phyloP scores from a whole-genome alignment of 1,140 invertebrate genomes.

The Dendroctonus ponderosae region DNA sequence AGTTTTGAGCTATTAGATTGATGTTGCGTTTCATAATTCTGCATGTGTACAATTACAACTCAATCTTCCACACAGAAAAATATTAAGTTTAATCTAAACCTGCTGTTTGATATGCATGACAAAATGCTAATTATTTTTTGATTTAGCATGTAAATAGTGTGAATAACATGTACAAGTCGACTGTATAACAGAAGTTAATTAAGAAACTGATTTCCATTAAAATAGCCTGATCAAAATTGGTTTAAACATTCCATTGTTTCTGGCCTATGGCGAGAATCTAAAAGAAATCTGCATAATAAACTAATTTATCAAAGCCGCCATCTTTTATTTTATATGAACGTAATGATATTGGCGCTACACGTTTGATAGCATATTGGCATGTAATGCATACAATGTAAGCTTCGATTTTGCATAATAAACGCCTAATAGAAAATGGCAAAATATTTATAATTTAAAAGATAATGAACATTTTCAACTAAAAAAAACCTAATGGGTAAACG shows the following conservation, averaged over 20 bases:
- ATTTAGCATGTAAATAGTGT: constrained; percentile 31
- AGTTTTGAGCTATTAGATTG: background rate
- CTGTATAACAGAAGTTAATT: constrained; percentile 29
- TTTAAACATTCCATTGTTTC: constrained; percentile 29
- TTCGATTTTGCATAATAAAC: constrained; percentile 12
- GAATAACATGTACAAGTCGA: constrained; percentile 16
- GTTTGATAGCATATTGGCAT: constrained; percentile 5
- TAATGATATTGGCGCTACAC: constrained; percentile 3
- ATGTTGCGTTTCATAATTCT: background rate
- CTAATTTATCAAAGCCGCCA: constrained; percentile 25
- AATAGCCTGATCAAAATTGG: constrained; percentile 24
- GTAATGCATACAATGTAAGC: constrained; percentile 4
- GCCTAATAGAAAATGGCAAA: background rate
- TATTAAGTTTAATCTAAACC: background rate
- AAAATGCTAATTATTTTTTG: constrained; percentile 28
- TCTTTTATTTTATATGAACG: constrained; percentile 19
- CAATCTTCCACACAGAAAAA: background rate
- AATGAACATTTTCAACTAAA: no score
- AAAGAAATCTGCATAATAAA: constrained; percentile 30
- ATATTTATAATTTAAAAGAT: no score
- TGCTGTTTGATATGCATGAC: constrained; percentile 12
- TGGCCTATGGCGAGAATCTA: constrained; percentile 22
- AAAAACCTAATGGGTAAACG: no score
- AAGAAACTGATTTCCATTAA: constrained; percentile 33
- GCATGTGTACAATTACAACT: background rate